phyloP scores from a whole-genome alignment of 1,140 invertebrate species.

The Leucophenga varia region DNA sequence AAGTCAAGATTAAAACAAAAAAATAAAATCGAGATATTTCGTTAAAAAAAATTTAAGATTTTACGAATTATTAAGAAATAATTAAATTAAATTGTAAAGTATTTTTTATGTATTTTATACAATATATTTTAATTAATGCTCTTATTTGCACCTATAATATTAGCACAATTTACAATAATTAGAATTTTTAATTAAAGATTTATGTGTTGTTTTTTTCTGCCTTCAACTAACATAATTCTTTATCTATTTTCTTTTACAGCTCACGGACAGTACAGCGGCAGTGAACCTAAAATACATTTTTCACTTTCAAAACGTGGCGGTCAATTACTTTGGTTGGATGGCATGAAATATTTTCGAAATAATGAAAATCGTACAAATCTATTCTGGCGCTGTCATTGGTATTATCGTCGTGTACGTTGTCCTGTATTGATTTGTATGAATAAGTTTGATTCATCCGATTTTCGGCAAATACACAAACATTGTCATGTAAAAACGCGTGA shows the following conservation, averaged over 20 bases:
- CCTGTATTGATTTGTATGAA: constrained; percentile 53
- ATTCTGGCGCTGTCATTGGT: constrained; percentile 56
- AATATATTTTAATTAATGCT: too few species aligned
- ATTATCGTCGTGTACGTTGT: constrained; percentile 47
- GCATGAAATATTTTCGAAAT: constrained; percentile 49
- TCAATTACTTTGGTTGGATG: constrained; percentile 47
- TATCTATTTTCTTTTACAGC: constrained; percentile 19
- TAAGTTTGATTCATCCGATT: constrained; percentile 41
- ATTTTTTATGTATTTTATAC: too few species aligned
- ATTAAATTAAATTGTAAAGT: too few species aligned
- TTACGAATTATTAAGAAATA: too few species aligned
- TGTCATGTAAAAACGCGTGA: constrained; percentile 33
- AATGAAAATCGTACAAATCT: constrained; percentile 50
- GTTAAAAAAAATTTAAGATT: too few species aligned
- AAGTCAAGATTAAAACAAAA: too few species aligned
- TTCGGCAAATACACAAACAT: constrained; percentile 50
- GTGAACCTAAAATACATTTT: constrained; percentile 46
- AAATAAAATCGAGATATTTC: too few species aligned
- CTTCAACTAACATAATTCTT: constrained; percentile 3
- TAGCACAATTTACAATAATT: too few species aligned
- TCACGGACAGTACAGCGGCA: constrained; percentile 36
- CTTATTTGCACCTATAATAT: too few species aligned
- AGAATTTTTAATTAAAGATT: not conserved
- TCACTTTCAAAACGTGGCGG: constrained; percentile 48
- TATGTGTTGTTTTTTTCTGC: not conserved